Conservation (phyloP, 2,888 invertebrate species). For the Tipula helvola region DNA sequence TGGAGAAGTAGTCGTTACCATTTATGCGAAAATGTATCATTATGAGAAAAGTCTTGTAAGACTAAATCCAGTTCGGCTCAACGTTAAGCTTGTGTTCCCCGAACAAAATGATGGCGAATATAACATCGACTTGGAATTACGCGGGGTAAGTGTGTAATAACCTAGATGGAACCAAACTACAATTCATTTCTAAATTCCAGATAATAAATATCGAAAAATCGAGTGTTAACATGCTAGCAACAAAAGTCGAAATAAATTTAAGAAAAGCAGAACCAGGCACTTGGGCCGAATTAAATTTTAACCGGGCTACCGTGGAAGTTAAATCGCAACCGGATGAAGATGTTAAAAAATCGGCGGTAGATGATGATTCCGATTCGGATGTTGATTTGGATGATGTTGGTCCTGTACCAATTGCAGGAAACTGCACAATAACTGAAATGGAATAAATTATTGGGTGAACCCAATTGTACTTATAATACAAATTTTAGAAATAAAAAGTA, state of each 20-base stretch:
- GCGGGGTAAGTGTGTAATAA: slow-evolving; percentile 51
- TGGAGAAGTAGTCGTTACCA: slow-evolving; percentile 66
- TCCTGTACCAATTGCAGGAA: slow-evolving; percentile 23
- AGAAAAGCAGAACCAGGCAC: slow-evolving; percentile 73
- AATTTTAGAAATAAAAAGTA: neutral
- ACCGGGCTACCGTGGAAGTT: slow-evolving; percentile 25
- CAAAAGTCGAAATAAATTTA: slow-evolving; percentile 87
- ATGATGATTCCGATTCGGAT: slow-evolving; percentile 31
- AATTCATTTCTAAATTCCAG: slow-evolving; percentile 39
- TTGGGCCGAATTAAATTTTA: slow-evolving; percentile 67
- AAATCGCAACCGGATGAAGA: slow-evolving; percentile 12
- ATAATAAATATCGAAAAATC: slow-evolving; percentile 60
- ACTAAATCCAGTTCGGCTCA: slow-evolving; percentile 71
- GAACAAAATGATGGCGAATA: slow-evolving; percentile 59
- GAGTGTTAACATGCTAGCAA: slow-evolving; percentile 64
- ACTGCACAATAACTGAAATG: slow-evolving; percentile 11
- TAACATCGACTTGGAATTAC: slow-evolving; percentile 62
- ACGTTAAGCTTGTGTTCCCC: slow-evolving; percentile 63
- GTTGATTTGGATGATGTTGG: slow-evolving; percentile 65
- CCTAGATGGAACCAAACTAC: neutral
- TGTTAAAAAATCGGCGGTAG: neutral
- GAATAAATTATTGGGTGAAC: neutral
- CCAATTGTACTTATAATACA: neutral
- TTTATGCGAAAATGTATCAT: slow-evolving; percentile 84
- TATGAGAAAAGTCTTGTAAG: slow-evolving; percentile 62